Conservation (phyloP, 92 coral and sea anemone genomes). For the Porites divaricata region DNA sequence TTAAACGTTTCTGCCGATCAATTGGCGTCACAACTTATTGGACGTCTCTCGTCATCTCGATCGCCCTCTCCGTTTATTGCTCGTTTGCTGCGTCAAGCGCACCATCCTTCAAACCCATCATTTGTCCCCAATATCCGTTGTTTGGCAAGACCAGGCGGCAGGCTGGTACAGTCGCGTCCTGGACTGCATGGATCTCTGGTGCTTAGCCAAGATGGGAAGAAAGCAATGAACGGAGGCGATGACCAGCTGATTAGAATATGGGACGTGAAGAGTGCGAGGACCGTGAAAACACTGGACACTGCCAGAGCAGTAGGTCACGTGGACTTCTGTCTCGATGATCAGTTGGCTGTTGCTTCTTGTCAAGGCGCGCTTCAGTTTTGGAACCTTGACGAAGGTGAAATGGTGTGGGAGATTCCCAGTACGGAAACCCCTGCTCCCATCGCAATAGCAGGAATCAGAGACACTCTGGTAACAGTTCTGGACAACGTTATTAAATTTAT, state of each 20-base stretch:
- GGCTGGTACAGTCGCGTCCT: conserved; percentile 90
- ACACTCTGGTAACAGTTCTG: conserved; percentile 67
- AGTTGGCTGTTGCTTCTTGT: conserved; percentile 85
- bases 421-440: conserved; percentile 67
- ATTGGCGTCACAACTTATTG: conserved; percentile 94
- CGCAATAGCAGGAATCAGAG: conserved; percentile 69
- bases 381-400: conserved; percentile 80
- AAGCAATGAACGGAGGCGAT: conserved; percentile 85
- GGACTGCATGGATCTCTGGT: conserved; percentile 78
- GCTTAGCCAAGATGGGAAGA: conserved; percentile 76
- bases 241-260: conserved; percentile 82
- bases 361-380: conserved; percentile 78
- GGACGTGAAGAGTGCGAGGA: conserved; percentile 81
- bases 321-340: conserved; percentile 77
- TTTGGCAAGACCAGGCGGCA: conserved; percentile 92
- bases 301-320: conserved; percentile 72
- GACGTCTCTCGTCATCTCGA: conserved; percentile 90
- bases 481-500: conserved; percentile 60
- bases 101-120: conserved; percentile 82
- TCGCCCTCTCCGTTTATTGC: conserved; percentile 87
- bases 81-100: conserved; percentile 93
- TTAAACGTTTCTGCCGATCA: conserved; percentile 83
- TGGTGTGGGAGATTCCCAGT: conserved; percentile 73
- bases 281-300: conserved; percentile 74
- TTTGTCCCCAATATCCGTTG: conserved; percentile 96